phyloP scores from a whole-genome alignment of 2,888 invertebrate species.

The Volucella bombylans region DNA sequence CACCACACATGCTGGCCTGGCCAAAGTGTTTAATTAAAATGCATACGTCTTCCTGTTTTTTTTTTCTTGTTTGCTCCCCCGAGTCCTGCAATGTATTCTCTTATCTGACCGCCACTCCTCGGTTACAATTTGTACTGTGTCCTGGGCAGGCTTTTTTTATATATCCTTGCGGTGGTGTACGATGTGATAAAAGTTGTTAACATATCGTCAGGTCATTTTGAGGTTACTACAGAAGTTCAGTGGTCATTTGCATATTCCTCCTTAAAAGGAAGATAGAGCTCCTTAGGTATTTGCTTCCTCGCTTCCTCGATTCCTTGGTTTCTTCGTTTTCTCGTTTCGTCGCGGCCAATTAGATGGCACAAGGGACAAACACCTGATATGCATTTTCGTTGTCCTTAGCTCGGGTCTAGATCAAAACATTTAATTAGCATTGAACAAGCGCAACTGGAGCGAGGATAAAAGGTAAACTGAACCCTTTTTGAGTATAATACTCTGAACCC shows the following conservation, averaged over 20 bases:
- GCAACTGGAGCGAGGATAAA: conserved; percentile 62
- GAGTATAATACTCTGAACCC: background rate
- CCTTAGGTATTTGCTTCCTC: too few relatives aligned
- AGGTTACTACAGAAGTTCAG: conserved; percentile 54
- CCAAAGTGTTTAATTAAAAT: conserved; percentile 51
- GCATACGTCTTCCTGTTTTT: conserved; percentile 30
- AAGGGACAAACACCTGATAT: conserved; percentile 59
- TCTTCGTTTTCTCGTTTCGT: background rate
- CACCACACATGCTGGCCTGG: background rate
- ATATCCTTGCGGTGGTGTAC: conserved; percentile 13
- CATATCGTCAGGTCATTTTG: conserved; percentile 39
- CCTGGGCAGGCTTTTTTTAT: conserved; percentile 3
- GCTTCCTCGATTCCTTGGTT: background rate
- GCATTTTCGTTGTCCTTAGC: background rate
- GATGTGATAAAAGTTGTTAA: conserved; percentile 56
- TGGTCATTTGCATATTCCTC: conserved; percentile 62
- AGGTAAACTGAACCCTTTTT: conserved; percentile 48
- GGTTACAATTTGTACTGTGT: conserved; percentile 58
- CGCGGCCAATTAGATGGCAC: conserved; percentile 60
- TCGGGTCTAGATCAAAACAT: conserved; percentile 46
- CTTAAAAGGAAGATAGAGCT: background rate
- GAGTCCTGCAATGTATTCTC: conserved; percentile 14
- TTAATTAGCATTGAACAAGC: conserved; percentile 66
- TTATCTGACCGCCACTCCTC: conserved; percentile 35
- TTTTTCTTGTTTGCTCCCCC: conserved; percentile 10